Base-by-base conservation (phyloP, 2,797 vertebrate species). In the Gallinago stenura region DNA sequence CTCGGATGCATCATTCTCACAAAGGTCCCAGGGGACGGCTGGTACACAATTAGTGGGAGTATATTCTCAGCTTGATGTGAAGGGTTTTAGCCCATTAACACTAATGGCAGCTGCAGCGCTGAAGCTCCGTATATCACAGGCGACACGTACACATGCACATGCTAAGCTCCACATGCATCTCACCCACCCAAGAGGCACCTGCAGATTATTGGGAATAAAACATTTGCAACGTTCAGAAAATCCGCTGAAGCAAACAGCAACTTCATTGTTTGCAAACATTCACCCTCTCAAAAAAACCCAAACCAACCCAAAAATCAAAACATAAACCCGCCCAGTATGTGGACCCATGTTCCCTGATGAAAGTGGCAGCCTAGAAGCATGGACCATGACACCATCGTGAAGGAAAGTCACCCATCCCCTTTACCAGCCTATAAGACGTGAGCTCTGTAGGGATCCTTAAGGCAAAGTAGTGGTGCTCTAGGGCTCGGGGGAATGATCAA, bases 1-100 rank as follows among this genome's bases (percentile, higher is more conserved):
- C 60, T 86, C 2, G 15, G 50, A 72, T 77, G 39, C 35, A 51
- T 43, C 90, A 46, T 70, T 68, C 30, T 37, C 53, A 16, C 66
- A 30, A 24, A 78, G 61, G 77, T 68, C 66, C 93, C 65, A 8
- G 33, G 20, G 80, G 90, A 76, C 20, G 58, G 53, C 57, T 64
- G 54, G 45, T 48, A 53, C 78, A 91, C 91, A 96, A 81, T 94
- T 75, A 81, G 79, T 12, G 7, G 41, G 54, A 78, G 71, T 43
- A 26, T 72, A 86, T 90, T 72, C 72, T 77, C 75, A 80, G 90
- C 60, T 66, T 68, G 84, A 24, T 70, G 65, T 28, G 58, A 31
- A 31, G 68, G 66, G 28, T 1, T 95, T 87, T 62, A 91, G 84
- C 58, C 80, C 72, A 56, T 80, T 80, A 73, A 43, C 72, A 68